Evolutionary conservation across 2,888 invertebrate species (phyloP), one percentile per base, ranked within the genome.

Genomic region (Drosophila greeni): DNA sequence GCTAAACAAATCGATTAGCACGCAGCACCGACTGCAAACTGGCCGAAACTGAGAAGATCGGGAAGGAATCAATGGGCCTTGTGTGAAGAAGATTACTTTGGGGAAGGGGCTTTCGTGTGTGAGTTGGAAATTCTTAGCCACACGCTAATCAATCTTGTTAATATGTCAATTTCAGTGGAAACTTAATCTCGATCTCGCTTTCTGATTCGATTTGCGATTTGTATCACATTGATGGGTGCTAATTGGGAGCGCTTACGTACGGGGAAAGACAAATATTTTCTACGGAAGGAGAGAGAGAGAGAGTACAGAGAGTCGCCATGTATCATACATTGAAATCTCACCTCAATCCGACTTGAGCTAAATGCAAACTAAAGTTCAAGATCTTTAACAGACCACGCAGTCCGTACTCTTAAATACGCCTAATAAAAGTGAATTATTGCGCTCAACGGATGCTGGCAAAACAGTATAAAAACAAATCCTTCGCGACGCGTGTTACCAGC

Each of bases 101-200:
- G 36, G 57, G 42, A 36, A 59, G 36, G 49, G 37, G 36, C 42
- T 49, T 36, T 26, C n/a, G 37, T 31, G 24, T 52, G 34, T 68
- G 23, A 29, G 52, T 37, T 68, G 49, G 31, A 60, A 84, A 82
- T 82, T 79, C 49, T 62, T 24, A 52, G 55, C 20, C 39, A 39
- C 26, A 48, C 75, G 84, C 62, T 79, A 79, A 79, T 75, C 40
- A 68, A 72, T 79, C 80, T 76, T 64, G 71, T 84, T 75, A 65
- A 79, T 84, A 72, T 64, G 82, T 84, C 74, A 79, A 82, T 84
- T 82, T 31, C 53, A 48, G 24, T 49, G 53, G 59, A 70, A 78
- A 70, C 73, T 57, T 68, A 77, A 81, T 78, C 62, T 68, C 57
- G 23, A 66, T 70, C 62, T 47, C 61, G 59, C 49, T 66, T 55